Evolutionary conservation across 2,113 vertebrate species (phyloP).

Genomic region (Hyperopisus bebe): DNA sequence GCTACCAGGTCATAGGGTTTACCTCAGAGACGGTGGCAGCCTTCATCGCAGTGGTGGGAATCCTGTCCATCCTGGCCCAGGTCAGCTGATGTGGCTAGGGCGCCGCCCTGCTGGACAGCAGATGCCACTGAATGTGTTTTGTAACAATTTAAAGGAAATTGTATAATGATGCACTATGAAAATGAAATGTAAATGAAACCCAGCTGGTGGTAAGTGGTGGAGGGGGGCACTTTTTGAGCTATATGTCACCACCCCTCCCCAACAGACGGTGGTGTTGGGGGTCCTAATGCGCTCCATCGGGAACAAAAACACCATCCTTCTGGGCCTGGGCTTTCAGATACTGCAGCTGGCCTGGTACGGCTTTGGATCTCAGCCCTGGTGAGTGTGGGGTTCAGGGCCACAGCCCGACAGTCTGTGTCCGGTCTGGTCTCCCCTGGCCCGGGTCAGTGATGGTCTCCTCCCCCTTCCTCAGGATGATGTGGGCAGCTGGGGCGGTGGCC

Average conservation of each 20-base stretch:
- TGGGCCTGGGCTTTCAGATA: conserved; percentile 85
- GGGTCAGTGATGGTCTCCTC: not conserved
- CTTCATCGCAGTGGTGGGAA: conserved; percentile 82
- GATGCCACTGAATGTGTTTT: not conserved
- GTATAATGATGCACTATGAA: not conserved
- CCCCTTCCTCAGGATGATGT: conserved; percentile 76
- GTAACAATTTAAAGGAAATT: not conserved
- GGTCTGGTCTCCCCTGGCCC: not conserved
- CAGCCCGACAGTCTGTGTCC: not conserved
- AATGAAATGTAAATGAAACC: not conserved
- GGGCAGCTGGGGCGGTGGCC: conserved; percentile 80
- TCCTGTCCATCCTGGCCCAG: conserved; percentile 86
- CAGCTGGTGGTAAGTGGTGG: not conserved
- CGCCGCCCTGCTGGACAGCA: not conserved
- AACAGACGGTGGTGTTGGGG: conserved; percentile 78
- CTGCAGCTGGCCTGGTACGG: conserved; percentile 86
- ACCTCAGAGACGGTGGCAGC: conserved; percentile 79
- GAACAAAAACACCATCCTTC: conserved; percentile 85
- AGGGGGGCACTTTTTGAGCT: not conserved
- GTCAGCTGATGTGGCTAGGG: conserved; percentile 46
- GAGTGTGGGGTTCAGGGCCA: conserved; percentile 40
- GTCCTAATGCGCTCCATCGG: conserved; percentile 85
- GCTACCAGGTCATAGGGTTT: conserved; percentile 75
- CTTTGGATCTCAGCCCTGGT: conserved; percentile 88
- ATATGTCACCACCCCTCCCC: conserved; percentile 17